phyloP scores from a whole-genome alignment of 2,888 invertebrate genomes.

The Chalcis sispes region DNA sequence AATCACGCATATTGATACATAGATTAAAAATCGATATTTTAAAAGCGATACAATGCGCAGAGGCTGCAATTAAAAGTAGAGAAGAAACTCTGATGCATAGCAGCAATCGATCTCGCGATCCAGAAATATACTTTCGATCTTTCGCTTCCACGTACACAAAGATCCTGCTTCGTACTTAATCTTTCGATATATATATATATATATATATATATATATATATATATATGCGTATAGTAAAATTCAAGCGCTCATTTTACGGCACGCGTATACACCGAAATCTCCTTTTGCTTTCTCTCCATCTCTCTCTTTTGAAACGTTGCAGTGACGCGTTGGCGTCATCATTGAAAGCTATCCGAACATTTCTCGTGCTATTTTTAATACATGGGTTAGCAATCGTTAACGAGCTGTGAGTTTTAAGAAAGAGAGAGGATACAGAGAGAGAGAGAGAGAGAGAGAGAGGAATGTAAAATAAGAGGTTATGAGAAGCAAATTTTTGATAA shows the following conservation, averaged over 20 bases:
- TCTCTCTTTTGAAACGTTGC: not conserved
- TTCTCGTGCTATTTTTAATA: constrained; percentile 49
- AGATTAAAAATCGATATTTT: too few species aligned
- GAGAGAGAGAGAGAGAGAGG: too few species aligned
- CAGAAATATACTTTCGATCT: not conserved
- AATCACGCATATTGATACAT: too few species aligned
- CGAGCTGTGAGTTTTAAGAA: not conserved
- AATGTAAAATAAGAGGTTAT: too few species aligned
- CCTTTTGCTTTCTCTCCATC: constrained; percentile 3
- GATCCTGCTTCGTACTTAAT: too few species aligned
- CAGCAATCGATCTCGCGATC: too few species aligned
- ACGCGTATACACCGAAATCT: not conserved
- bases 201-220: not conserved
- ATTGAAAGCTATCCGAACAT: constrained; percentile 51
- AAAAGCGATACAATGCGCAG: too few species aligned
- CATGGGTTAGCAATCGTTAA: constrained; percentile 36
- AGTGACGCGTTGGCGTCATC: constrained; percentile 46
- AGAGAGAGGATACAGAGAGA: too few species aligned
- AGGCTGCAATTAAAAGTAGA: not conserved
- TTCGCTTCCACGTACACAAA: not conserved
- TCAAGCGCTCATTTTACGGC: too few species aligned
- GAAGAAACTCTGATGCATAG: too few species aligned
- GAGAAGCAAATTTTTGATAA: too few species aligned
- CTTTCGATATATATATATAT: too few species aligned
- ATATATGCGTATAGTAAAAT: not conserved